These are phyloP conservation scores for Pterocles burchelli DNA, from an alignment of 2,113 vertebrate genomes.

Conservation along the genomic window DNA sequence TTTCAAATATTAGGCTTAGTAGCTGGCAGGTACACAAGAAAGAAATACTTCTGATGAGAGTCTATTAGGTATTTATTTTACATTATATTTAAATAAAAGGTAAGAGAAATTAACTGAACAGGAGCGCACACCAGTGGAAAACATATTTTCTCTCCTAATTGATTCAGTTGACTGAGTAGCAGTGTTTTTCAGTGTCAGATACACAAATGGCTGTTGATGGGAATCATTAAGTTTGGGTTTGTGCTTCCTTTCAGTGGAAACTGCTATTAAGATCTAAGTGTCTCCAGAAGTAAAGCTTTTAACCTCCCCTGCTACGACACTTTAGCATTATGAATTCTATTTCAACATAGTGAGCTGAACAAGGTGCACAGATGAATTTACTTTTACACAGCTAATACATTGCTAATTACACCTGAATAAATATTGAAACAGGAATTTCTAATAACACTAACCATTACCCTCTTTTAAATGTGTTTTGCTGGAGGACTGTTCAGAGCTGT, in stretches of 20 bases:
- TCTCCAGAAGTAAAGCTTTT: conserved; percentile 41
- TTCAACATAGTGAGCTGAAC: neutral
- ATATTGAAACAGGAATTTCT: conserved; percentile 43
- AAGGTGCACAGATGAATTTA: conserved; percentile 14
- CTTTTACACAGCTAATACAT: conserved; percentile 14
- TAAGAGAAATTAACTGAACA: neutral
- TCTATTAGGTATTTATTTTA: neutral
- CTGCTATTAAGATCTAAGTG: conserved; percentile 25
- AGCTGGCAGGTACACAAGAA: neutral
- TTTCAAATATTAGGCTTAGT: neutral
- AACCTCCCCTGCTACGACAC: neutral
- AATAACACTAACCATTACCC: neutral
- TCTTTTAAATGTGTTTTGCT: conserved; percentile 24
- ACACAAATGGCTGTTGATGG: neutral
- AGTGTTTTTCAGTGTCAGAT: neutral
- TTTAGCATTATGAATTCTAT: conserved; percentile 9
- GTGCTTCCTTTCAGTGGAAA: neutral
- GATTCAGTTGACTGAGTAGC: neutral
- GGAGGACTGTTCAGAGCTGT: neutral
- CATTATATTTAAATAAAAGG: neutral
- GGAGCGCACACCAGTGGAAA: neutral
- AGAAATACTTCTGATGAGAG: neutral
- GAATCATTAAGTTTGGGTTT: conserved; percentile 2
- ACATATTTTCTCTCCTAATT: neutral
- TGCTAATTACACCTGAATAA: conserved; percentile 47